phyloP scores from a whole-genome alignment of 2,888 invertebrate species.

The Seladonia tumulorum region DNA sequence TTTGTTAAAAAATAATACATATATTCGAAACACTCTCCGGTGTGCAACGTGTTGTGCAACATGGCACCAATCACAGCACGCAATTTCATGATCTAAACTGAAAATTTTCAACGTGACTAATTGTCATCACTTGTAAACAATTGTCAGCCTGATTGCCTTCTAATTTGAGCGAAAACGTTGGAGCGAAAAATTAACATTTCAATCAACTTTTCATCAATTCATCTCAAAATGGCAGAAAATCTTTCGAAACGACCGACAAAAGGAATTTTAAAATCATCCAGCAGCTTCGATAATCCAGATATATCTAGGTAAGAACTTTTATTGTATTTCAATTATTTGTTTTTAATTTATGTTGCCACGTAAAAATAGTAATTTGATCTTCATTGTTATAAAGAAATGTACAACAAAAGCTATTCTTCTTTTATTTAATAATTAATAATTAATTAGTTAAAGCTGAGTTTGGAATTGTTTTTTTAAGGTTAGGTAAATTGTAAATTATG shows the following conservation, averaged over 20 bases:
- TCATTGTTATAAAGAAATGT: background rate
- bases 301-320: slow-evolving; percentile 78
- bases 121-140: slow-evolving; percentile 37
- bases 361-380: background rate
- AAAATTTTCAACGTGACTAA: slow-evolving; percentile 39
- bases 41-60: slow-evolving; percentile 34
- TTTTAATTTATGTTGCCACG: background rate
- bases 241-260: slow-evolving; percentile 93
- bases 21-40: slow-evolving; percentile 5
- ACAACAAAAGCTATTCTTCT: background rate
- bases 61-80: slow-evolving; percentile 47
- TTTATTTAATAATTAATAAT: background rate
- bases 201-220: slow-evolving; percentile 46
- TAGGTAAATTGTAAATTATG: slow-evolving; percentile 23
- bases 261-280: slow-evolving; percentile 96
- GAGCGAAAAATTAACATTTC: slow-evolving; percentile 31
- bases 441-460: background rate
- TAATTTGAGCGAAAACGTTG: slow-evolving; percentile 31
- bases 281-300: slow-evolving; percentile 93
- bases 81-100: slow-evolving; percentile 34
- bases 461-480: slow-evolving; percentile 32
- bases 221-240: slow-evolving; percentile 89
- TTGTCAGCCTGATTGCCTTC: slow-evolving; percentile 23
- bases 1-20: slow-evolving; percentile 25
- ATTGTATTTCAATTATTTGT: background rate